Conservation (phyloP, 2,113 vertebrate species). For the Hylia prasina region DNA sequence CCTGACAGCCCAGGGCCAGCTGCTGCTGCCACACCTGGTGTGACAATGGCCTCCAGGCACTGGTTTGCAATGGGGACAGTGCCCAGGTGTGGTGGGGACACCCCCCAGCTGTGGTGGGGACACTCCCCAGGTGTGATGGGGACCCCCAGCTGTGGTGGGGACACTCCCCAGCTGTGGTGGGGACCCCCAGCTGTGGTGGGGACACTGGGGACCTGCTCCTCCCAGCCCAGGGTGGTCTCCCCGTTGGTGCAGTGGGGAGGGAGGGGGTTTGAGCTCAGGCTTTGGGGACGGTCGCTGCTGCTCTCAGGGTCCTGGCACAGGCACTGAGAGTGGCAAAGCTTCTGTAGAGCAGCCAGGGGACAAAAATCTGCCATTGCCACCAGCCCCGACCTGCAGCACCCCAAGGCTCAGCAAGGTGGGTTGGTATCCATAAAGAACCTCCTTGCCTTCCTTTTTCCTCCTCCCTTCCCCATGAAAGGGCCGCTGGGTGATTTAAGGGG, state of each 20-base stretch:
- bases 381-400: neutral
- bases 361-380: neutral
- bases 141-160: neutral
- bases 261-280: neutral
- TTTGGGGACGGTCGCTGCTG: neutral
- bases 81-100: neutral
- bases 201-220: neutral
- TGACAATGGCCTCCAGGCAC: neutral
- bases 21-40: neutral
- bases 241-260: accelerated
- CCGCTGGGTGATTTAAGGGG: neutral
- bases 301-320: neutral
- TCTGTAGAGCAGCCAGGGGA: neutral
- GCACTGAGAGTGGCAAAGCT: neutral
- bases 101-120: neutral
- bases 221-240: neutral
- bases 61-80: neutral
- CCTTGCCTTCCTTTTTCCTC: neutral
- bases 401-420: neutral
- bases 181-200: neutral
- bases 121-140: too few species aligned
- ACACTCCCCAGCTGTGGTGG: accelerated
- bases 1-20: neutral
- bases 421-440: neutral
- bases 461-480: neutral